Evolutionary conservation across 2,797 vertebrate species (phyloP).

Genomic region (Syndactyla subalaris): DNA sequence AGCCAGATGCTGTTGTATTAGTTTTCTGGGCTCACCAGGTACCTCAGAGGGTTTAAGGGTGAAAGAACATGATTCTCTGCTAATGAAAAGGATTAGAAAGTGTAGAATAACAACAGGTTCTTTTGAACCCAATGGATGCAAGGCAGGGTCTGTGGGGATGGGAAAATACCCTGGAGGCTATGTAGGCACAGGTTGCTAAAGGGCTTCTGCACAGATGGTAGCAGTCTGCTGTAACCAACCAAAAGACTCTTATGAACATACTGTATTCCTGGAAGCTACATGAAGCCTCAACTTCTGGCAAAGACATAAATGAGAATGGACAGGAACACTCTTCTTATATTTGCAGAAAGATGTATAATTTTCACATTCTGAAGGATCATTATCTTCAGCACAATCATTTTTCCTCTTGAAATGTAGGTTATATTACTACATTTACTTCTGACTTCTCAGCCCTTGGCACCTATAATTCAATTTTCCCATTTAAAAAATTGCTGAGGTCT

Average conservation of each 20-base stretch:
- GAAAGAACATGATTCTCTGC: neutral
- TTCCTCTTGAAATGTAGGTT: neutral
- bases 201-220: neutral
- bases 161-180: neutral
- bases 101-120: neutral
- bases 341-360: neutral
- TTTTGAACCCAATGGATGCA: neutral
- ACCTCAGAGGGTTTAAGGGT: neutral
- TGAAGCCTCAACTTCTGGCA: neutral
- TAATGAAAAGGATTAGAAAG: neutral
- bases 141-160: neutral
- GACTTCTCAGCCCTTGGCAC: constrained; percentile 17
- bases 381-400: neutral
- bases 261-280: neutral
- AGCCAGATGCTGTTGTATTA: neutral
- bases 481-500: constrained; percentile 42
- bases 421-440: neutral
- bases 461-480: constrained; percentile 13
- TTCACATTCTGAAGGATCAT: neutral
- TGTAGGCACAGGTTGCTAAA: neutral
- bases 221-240: neutral
- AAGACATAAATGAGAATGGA: neutral
- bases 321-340: neutral
- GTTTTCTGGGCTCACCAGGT: neutral
- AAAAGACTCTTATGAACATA: neutral